A percentile compares a stretch with the other conserved stretches of the same genome.
Evolutionary conservation across 2,113 vertebrate species (phyloP).

Genomic region (Excalfactoria chinensis): DNA sequence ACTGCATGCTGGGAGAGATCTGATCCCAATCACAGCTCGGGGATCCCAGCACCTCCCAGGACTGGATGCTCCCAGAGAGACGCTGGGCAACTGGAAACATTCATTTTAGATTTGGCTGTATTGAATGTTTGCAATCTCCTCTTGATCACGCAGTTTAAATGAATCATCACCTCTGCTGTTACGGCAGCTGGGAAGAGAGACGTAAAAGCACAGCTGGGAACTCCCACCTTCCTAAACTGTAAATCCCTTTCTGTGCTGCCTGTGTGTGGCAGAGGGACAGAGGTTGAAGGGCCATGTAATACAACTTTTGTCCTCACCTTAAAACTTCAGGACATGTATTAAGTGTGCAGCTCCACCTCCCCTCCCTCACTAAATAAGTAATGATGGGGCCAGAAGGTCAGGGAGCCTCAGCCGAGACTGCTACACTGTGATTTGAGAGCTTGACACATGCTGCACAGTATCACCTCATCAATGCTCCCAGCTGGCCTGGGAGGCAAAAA

Average conservation of each 20-base stretch:
- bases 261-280: background rate
- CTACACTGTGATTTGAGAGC: constrained; percentile 52
- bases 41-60: background rate
- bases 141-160: background rate
- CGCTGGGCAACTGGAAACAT: background rate
- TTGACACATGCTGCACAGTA: constrained; percentile 49
- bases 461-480: constrained; percentile 59
- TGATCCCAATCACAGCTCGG: background rate
- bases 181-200: background rate
- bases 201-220: background rate
- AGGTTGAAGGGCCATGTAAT: constrained; percentile 46
- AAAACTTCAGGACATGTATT: background rate
- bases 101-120: background rate
- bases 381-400: constrained; percentile 53
- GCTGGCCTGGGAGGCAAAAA: constrained; percentile 19
- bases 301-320: constrained; percentile 47
- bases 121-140: background rate
- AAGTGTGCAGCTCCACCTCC: constrained; percentile 7
- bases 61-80: background rate
- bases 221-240: background rate
- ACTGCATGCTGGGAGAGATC: background rate
- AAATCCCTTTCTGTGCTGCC: background rate
- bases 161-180: background rate
- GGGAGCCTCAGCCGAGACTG: constrained; percentile 50
- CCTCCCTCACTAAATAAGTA: constrained; percentile 62